A percentile compares a stretch with the other conserved stretches of the same genome.
phyloP scores from a whole-genome alignment of 2,113 vertebrate genomes.

The Chaetodon trifascialis region DNA sequence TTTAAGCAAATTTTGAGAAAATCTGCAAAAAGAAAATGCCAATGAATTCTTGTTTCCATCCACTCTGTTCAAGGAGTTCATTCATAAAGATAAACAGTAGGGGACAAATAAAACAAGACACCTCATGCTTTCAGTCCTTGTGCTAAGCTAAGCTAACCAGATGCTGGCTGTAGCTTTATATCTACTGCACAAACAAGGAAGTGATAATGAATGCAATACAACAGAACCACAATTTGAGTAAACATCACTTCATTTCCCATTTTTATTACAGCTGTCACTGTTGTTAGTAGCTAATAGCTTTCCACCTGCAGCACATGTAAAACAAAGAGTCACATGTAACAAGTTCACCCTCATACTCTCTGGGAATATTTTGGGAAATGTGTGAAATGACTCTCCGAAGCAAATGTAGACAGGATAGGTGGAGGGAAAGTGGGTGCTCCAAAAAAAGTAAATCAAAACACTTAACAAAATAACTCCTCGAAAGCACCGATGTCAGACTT shows the following conservation, averaged over 20 bases:
- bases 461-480: neutral
- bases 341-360: neutral
- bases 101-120: too few species aligned
- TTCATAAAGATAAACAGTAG: too few species aligned
- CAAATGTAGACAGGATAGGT: neutral
- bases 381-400: neutral
- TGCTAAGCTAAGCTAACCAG: too few species aligned
- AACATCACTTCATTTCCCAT: neutral
- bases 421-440: constrained; percentile 15
- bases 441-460: constrained; percentile 23
- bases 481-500: constrained; percentile 5
- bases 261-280: neutral
- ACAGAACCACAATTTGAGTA: neutral
- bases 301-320: neutral
- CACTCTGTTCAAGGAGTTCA: too few species aligned
- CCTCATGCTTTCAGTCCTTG: too few species aligned
- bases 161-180: too few species aligned
- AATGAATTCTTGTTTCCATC: too few species aligned
- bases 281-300: too few species aligned
- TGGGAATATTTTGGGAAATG: neutral
- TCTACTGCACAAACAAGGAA: too few species aligned
- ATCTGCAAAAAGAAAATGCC: too few species aligned
- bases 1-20: neutral
- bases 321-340: neutral
- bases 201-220: too few species aligned